A percentile compares a stretch with the other conserved stretches of the same genome.
These are phyloP conservation scores for Notodonta dromedarius DNA, from an alignment of 2,888 invertebrate genomes.

Conservation along the genomic window DNA sequence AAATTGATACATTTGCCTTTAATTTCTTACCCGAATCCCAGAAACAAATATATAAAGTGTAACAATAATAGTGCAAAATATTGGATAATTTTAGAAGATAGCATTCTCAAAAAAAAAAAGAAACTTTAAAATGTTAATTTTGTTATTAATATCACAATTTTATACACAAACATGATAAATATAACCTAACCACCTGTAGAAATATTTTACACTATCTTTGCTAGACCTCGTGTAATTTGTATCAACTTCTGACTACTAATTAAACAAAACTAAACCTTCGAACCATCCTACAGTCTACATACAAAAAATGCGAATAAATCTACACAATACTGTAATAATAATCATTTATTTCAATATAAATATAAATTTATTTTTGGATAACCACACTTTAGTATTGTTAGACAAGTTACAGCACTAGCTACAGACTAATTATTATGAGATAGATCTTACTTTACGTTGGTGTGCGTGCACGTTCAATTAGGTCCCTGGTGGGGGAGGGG, in stretches of 20 bases:
- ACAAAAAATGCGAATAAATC: constrained; percentile 20
- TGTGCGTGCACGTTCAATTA: constrained; percentile 48
- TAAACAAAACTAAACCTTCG: background rate
- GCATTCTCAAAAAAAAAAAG: no score
- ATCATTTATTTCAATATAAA: constrained; percentile 74
- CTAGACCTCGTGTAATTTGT: no score
- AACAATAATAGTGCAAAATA: no score
- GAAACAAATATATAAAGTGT: no score
- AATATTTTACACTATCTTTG: no score
- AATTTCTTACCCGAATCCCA: constrained; percentile 37
- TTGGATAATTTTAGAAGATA: no score
- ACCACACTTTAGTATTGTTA: constrained; percentile 77
- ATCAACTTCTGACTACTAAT: no score
- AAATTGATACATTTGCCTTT: constrained; percentile 60
- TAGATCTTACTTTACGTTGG: constrained; percentile 34
- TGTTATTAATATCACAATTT: no score
- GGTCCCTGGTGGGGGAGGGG: constrained; percentile 75
- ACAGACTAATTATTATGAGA: constrained; percentile 53
- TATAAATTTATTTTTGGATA: constrained; percentile 80
- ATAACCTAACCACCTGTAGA: no score
- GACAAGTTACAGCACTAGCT: constrained; percentile 56
- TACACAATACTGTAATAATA: constrained; percentile 53
- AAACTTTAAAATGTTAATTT: no score
- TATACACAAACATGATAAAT: no score
- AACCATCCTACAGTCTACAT: background rate